These are phyloP conservation scores for Mizuhopecten yessoensis DNA, from an alignment of 1,140 invertebrate species.

Conservation along the genomic window DNA sequence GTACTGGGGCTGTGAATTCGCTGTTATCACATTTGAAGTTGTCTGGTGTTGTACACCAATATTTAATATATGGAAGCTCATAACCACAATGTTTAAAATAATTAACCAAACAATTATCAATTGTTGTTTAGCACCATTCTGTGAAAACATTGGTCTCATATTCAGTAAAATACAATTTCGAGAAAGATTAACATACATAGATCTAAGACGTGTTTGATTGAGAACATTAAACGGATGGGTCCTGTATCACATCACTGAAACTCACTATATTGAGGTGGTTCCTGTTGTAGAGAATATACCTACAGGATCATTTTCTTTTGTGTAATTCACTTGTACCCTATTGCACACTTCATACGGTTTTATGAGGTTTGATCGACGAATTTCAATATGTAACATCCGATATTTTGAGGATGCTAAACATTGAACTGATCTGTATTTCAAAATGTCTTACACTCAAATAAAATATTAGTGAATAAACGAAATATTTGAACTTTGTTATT, in stretches of 20 bases:
- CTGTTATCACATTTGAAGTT: conserved; percentile 87
- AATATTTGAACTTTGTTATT: too few species aligned
- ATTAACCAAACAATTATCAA: conserved; percentile 85
- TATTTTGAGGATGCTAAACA: too few species aligned
- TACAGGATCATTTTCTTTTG: too few species aligned
- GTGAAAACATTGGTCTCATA: conserved; percentile 82
- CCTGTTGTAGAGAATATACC: too few species aligned
- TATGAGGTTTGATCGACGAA: too few species aligned
- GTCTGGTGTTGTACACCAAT: conserved; percentile 81
- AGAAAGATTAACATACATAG: not conserved
- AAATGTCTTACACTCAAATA: too few species aligned
- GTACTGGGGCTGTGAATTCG: conserved; percentile 89
- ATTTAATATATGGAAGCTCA: conserved; percentile 83
- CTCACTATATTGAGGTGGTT: too few species aligned
- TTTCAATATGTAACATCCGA: too few species aligned
- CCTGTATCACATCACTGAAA: not conserved
- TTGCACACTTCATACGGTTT: too few species aligned
- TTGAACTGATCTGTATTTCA: too few species aligned
- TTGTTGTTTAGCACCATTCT: conserved; percentile 71
- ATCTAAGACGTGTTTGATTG: not conserved
- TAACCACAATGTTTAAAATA: conserved; percentile 86
- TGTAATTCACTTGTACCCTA: too few species aligned
- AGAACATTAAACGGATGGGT: not conserved
- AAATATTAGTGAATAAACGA: too few species aligned
- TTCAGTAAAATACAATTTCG: conserved; percentile 86